Conservation (phyloP, 2,113 vertebrate genomes). For the Tragelaphus imberbis region DNA sequence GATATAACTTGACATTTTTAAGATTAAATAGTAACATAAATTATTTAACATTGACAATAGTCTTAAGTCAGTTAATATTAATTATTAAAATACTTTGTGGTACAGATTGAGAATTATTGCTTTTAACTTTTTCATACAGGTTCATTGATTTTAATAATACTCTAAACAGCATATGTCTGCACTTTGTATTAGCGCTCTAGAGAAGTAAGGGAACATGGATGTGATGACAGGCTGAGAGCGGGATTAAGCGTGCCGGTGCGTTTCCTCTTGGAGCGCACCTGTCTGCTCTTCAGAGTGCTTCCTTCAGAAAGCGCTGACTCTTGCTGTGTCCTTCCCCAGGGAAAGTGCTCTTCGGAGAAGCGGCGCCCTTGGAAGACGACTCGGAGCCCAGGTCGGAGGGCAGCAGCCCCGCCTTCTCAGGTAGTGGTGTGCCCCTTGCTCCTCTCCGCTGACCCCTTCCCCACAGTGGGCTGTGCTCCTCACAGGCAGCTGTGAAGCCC, state of each 20-base stretch:
- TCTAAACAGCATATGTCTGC: not conserved
- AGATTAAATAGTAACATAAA: not conserved
- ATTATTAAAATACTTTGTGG: not conserved
- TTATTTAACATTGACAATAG: not conserved
- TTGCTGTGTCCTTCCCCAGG: conserved; percentile 77
- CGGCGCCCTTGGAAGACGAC: conserved; percentile 93
- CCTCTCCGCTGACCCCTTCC: not conserved
- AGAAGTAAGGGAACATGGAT: not conserved
- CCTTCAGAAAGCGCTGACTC: not conserved
- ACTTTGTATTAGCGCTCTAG: not conserved
- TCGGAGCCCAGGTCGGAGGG: conserved; percentile 88
- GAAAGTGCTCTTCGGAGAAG: conserved; percentile 91
- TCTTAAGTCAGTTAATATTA: not conserved
- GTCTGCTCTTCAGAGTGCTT: not conserved
- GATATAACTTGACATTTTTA: not conserved
- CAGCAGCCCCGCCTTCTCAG: conserved; percentile 86
- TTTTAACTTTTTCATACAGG: not conserved
- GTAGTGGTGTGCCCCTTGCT: conserved; percentile 66
- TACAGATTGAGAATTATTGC: not conserved
- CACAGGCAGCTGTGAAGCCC: rapidly evolving
- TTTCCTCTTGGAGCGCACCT: not conserved
- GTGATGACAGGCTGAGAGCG: not conserved
- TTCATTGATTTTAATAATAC: not conserved
- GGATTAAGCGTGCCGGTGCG: not conserved
- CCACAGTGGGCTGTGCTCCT: not conserved